phyloP scores from a whole-genome alignment of 2,888 invertebrate genomes.

The Alitta virens region DNA sequence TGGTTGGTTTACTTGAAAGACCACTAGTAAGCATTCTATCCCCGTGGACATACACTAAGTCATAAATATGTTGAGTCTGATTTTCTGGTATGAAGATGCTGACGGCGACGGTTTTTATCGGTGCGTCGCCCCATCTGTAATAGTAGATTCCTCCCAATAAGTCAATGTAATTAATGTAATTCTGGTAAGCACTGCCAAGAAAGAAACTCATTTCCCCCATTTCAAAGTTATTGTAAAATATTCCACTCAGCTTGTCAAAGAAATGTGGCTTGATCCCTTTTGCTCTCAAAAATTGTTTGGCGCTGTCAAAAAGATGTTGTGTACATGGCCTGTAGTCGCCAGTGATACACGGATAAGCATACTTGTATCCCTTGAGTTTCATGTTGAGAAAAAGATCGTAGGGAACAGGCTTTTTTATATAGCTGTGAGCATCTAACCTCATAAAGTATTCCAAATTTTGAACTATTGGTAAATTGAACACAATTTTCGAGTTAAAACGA shows the following conservation, averaged over 20 bases:
- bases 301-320: constrained; percentile 24
- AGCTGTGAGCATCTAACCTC: constrained; percentile 33
- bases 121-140: constrained; percentile 33
- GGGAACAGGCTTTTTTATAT: constrained; percentile 9
- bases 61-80: constrained; percentile 21
- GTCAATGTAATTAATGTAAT: constrained; percentile 26
- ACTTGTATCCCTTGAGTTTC: constrained; percentile 11
- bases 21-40: background rate
- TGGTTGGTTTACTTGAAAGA: no score
- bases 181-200: constrained; percentile 20
- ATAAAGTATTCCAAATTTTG: constrained; percentile 27
- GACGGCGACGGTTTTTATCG: constrained; percentile 30
- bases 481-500: constrained; percentile 28
- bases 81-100: constrained; percentile 24
- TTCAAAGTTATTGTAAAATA: constrained; percentile 33
- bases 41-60: constrained; percentile 26
- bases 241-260: constrained; percentile 16
- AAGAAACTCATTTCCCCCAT: constrained; percentile 22
- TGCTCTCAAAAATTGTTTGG: constrained; percentile 12
- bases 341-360: constrained; percentile 26
- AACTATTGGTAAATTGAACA: constrained; percentile 27
- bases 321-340: constrained; percentile 19
- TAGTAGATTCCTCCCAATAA: constrained; percentile 29
- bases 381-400: constrained; percentile 31
- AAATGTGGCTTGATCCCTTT: constrained; percentile 13